Conservation (phyloP, 2,888 invertebrate species). For the Campoplex nolae region DNA sequence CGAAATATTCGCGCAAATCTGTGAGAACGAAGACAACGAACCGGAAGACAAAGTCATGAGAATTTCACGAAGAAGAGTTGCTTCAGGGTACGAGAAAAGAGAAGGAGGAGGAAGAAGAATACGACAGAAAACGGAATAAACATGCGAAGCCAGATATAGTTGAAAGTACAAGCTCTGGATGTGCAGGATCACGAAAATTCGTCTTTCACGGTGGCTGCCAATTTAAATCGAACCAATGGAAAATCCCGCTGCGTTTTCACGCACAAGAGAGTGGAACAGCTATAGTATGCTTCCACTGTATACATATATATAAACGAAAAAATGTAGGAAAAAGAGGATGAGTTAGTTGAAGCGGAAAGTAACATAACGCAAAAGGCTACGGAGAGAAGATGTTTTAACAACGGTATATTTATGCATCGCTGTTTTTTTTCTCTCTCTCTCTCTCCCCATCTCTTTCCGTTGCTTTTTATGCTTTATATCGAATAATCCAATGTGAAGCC, state of each 20-base stretch:
- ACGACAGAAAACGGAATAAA: no score
- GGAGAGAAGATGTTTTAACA: constrained; percentile 14
- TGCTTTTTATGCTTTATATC: background rate
- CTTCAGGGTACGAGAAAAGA: background rate
- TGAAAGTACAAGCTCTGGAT: constrained; percentile 31
- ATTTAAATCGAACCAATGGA: constrained; percentile 66
- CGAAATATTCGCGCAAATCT: constrained; percentile 22
- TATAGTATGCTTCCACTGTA: constrained; percentile 33
- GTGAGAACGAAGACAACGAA: constrained; percentile 60
- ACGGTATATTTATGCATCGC: constrained; percentile 21
- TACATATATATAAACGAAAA: background rate
- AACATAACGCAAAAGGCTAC: constrained; percentile 38
- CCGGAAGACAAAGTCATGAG: constrained; percentile 59
- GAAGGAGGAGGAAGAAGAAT: no score
- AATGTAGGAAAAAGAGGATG: constrained; percentile 9
- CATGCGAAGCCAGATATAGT: constrained; percentile 15
- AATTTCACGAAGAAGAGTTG: constrained; percentile 17
- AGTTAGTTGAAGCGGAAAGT: constrained; percentile 28
- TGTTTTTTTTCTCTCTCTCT: constrained; percentile 1
- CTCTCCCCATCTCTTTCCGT: background rate
- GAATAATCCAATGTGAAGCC: constrained; percentile 14
- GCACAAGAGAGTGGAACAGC: constrained; percentile 41
- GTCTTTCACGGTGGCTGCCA: constrained; percentile 48
- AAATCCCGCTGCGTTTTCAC: constrained; percentile 51
- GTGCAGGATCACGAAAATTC: constrained; percentile 49